phyloP scores from a whole-genome alignment of 2,797 vertebrate species.

The Chelonia mydas region DNA sequence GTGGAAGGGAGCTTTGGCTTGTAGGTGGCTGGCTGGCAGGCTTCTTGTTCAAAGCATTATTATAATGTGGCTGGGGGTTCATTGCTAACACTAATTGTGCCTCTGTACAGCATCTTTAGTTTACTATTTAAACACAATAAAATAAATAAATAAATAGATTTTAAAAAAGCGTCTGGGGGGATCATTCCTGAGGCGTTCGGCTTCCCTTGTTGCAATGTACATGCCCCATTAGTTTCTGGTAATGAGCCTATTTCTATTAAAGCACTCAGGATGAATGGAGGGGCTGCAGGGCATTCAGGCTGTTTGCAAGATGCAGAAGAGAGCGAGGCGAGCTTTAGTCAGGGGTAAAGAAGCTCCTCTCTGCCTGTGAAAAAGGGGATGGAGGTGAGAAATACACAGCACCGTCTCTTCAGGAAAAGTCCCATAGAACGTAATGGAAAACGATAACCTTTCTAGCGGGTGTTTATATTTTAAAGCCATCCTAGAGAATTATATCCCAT shows the following conservation, averaged over 20 bases:
- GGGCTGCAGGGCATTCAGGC: background rate
- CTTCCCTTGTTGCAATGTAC: accelerated
- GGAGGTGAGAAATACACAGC: too few species aligned
- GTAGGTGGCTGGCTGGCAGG: background rate
- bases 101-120: background rate
- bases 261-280: background rate
- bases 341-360: background rate
- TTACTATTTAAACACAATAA: background rate
- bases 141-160: background rate
- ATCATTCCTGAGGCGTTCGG: background rate
- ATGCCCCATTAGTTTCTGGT: background rate
- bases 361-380: too few species aligned
- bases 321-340: background rate
- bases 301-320: background rate
- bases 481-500: too few species aligned
- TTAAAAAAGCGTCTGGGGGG: background rate
- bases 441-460: too few species aligned
- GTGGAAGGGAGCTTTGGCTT: background rate
- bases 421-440: too few species aligned
- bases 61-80: background rate
- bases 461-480: too few species aligned
- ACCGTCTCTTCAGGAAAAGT: too few species aligned
- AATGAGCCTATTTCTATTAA: background rate
- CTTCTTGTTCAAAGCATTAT: conserved; percentile 22
- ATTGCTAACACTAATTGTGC: conserved; percentile 8